Conservation (phyloP, 2,113 vertebrate genomes). For the Hystrix cristata region DNA sequence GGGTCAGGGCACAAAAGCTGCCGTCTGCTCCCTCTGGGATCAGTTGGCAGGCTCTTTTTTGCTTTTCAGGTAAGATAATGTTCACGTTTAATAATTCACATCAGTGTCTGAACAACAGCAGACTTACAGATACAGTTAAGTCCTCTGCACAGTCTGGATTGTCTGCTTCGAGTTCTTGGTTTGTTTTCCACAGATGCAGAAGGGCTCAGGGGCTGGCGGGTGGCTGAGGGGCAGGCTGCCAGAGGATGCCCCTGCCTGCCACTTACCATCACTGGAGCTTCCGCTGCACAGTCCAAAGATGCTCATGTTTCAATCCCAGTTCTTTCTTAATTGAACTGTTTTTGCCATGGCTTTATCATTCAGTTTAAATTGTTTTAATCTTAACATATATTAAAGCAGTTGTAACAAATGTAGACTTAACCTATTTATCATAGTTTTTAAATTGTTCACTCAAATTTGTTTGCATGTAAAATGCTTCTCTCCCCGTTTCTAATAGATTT, state of each 20-base stretch:
- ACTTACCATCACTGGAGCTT: neutral
- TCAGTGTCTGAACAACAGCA: neutral
- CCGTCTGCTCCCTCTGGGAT: neutral
- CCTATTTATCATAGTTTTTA: slow-evolving; percentile 25
- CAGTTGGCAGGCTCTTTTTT: neutral
- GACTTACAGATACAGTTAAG: neutral
- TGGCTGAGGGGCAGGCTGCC: neutral
- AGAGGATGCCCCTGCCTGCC: neutral
- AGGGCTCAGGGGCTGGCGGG: neutral
- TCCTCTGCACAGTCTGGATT: neutral
- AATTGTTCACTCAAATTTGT: neutral
- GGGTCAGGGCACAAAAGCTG: neutral
- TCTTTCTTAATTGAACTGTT: slow-evolving; percentile 19
- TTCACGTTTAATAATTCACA: neutral
- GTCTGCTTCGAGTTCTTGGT: neutral
- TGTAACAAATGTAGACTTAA: slow-evolving; percentile 4
- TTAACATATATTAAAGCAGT: slow-evolving; percentile 29
- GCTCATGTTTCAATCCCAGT: neutral
- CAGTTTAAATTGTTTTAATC: neutral
- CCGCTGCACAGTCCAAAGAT: neutral
- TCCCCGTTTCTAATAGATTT: neutral
- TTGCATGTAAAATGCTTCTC: slow-evolving; percentile 13
- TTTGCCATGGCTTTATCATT: neutral
- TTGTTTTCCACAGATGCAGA: slow-evolving; percentile 10
- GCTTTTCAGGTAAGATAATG: neutral